These are phyloP conservation scores for Petrolisthes manimaculis DNA, from an alignment of 2,888 invertebrate species.

Conservation along the genomic window DNA sequence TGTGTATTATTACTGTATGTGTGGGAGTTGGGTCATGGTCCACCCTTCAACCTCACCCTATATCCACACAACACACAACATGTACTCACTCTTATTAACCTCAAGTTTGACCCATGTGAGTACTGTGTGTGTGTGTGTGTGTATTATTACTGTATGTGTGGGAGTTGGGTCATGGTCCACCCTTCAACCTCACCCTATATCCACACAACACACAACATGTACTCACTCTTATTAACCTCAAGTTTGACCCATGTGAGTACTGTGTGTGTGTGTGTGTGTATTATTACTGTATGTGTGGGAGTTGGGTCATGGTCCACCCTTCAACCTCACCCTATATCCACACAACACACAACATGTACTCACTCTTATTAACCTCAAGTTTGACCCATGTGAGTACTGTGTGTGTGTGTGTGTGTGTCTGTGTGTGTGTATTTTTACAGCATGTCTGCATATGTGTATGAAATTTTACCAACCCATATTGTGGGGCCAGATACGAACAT, in stretches of 20 bases:
- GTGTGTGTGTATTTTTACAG: no score
- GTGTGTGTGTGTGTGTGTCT: no score
- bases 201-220: slow-evolving; percentile 29
- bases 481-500: no score
- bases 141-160: slow-evolving; percentile 19
- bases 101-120: slow-evolving; percentile 50
- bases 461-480: no score
- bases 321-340: slow-evolving; percentile 37
- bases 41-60: slow-evolving; percentile 50
- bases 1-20: no score
- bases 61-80: slow-evolving; percentile 27
- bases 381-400: slow-evolving; percentile 42
- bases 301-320: slow-evolving; percentile 57
- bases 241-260: slow-evolving; percentile 47
- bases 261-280: no score
- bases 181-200: slow-evolving; percentile 44
- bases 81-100: slow-evolving; percentile 24
- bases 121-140: neutral
- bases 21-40: slow-evolving; percentile 45
- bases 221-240: slow-evolving; percentile 28
- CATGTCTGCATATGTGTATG: no score
- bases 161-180: slow-evolving; percentile 56
- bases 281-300: slow-evolving; percentile 32
- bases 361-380: slow-evolving; percentile 30
- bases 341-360: slow-evolving; percentile 27